Evolutionary conservation across 35 echinoderm and acorn worm genomes (phyloP), one percentile per base, ranked within the genome.

Genomic region (Amphiura filiformis): DNA sequence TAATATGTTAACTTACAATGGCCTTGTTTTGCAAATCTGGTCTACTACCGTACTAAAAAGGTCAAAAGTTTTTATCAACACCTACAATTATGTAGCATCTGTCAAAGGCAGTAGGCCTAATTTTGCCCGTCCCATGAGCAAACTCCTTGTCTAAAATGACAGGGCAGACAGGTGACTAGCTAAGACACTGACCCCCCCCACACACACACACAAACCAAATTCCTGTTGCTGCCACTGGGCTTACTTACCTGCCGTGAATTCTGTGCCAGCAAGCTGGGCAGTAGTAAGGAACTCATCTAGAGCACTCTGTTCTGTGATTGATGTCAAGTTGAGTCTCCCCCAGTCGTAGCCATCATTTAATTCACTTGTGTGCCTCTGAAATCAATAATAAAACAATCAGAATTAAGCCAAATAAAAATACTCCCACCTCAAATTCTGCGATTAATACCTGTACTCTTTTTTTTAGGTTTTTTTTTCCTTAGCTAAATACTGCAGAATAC

Each of bases 321-420:
- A 98, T 31, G 91, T 76, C 18, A 98, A 87, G 47, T 98, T 98
- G 35, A 98, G 61, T 44, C 87, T 79, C 7, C 89, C 87, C 96
- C 96, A 98, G 33, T 94, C 87, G 38, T 92, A 94, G 0, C 96
- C 96, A 87, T 98, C 96, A 52, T 98, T 87, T 42, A 98, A 34
- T 30, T 98, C 96, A 87, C 92, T 98, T 34, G 96, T 98, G 70
- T 98, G 96, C n/a, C 88, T 65, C 96, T 98, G 35, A 13, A 84
- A 65, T 40, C 23, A 80, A 37, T 70, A 56, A 3, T 22, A 15
- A 76, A 18, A 15, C 28, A 75, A 75, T 20, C 1, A 76, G 5
- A 35, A 15, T 13, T n/a, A 31, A n/a, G 76, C 12, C 28, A 12
- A 30, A 13, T 30, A 9, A 9, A 77, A 77, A 5, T 28, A 31